phyloP scores from a whole-genome alignment of 2,113 vertebrate species.

The Melierax canorus region DNA sequence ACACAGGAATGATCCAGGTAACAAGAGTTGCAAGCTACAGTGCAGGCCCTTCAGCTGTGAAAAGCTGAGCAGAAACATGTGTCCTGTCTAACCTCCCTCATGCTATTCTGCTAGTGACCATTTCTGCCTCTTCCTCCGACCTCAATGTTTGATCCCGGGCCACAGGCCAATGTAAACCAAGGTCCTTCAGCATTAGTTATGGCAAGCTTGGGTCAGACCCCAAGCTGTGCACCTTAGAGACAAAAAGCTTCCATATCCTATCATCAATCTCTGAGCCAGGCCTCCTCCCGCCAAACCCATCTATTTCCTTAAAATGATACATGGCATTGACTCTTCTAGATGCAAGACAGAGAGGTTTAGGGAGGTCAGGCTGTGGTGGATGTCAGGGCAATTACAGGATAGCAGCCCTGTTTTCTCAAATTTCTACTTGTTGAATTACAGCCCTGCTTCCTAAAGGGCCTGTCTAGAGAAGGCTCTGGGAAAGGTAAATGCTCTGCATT shows the following conservation, averaged over 20 bases:
- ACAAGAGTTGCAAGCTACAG: background rate
- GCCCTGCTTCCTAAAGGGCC: background rate
- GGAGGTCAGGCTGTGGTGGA: background rate
- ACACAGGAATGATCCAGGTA: background rate
- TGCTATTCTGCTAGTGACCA: background rate
- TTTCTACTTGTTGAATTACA: background rate
- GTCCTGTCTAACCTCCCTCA: background rate
- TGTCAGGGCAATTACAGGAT: background rate
- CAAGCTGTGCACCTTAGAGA: background rate
- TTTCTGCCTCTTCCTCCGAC: background rate
- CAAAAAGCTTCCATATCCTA: background rate
- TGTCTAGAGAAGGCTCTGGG: background rate
- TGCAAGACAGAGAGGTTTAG: background rate
- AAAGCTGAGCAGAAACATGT: background rate
- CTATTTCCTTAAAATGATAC: background rate
- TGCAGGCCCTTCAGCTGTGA: background rate
- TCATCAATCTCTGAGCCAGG: background rate
- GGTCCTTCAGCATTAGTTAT: background rate
- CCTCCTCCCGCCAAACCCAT: background rate
- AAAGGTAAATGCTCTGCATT: background rate
- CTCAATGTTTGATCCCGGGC: background rate
- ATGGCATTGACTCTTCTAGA: background rate
- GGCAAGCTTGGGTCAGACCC: background rate
- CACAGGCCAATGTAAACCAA: background rate
- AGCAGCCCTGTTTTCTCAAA: background rate